Evolutionary conservation across 2,113 vertebrate species (phyloP), one percentile per base, ranked within the genome.

Genomic region (Brachirus orientalis): DNA sequence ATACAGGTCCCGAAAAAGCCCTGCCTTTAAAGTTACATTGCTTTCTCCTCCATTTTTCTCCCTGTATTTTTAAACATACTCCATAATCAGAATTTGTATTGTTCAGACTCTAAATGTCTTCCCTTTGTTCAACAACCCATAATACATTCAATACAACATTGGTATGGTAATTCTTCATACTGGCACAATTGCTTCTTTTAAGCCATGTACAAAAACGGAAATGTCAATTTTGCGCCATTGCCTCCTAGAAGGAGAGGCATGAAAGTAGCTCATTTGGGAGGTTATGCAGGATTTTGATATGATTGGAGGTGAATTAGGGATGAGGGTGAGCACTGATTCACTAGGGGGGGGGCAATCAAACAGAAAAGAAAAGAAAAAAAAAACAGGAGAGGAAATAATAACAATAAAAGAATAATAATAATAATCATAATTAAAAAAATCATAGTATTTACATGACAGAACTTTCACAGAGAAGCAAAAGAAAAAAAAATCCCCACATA

Each of bases 381-480:
- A 47, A 41, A 48, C 7, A 33, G 36, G n/a, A 83, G 44, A 73
- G 90, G 28, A 79, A 75, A 77, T 33, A 51, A 75, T 28, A 28
- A 28, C 28, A 28, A 28, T 28, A 28, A 4, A 4, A 28, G 67
- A 69, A 84, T 59, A 52, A 87, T 89, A 92, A 90, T 87, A 94
- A 90, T 89, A 92, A 90, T 11, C 11, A 47, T 47, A 17, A 10
- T 17, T 83, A 88, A 89, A 87, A 94, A 95, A 93, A 83, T 94
- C 89, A 94, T 95, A 91, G 92, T 97, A 98, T 98, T 97, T 98
- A 99, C 96, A 99, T 93, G 94, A 95, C 93, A 95, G 91, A 95
- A 93, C 94, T 92, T 94, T 91, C 94, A 95, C 94, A 91, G 90
- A 93, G 86, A 86, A 70, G 16, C 4, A 74, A 81, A 18, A 70